Percentiles rank a stretch among this genome's conserved stretches.
These are phyloP conservation scores for Coturnix japonica DNA, from an alignment of 2,113 vertebrate species.

Conservation along the genomic window DNA sequence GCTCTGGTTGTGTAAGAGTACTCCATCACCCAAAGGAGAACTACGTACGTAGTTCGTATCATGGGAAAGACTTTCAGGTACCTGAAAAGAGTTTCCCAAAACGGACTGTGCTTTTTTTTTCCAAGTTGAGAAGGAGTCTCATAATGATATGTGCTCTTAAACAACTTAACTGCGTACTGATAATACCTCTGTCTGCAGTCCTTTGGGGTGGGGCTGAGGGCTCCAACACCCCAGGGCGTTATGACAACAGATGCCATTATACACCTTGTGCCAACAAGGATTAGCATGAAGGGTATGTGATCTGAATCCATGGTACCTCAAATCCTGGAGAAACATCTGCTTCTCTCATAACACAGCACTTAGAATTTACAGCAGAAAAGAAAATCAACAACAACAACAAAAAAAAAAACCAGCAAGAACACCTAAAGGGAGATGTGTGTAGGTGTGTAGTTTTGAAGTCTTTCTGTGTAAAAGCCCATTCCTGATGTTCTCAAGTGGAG, in stretches of 20 bases:
- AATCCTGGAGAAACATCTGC: conserved; percentile 55
- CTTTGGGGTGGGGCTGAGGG: neutral
- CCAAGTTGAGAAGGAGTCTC: neutral
- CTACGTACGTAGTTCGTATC: neutral
- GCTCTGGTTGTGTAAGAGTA: neutral
- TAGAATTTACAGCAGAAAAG: neutral
- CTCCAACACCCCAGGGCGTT: conserved; percentile 32
- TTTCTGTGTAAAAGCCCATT: neutral
- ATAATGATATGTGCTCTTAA: neutral
- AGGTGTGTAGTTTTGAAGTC: neutral
- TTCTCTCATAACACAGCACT: conserved; percentile 15
- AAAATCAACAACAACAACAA: neutral
- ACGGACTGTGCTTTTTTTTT: neutral
- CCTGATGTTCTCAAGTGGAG: neutral
- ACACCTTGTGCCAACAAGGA: conserved; percentile 56
- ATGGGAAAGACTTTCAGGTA: neutral
- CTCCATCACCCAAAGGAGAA: neutral
- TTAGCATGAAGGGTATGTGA: conserved; percentile 61
- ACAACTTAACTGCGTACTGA: neutral
- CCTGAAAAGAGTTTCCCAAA: neutral
- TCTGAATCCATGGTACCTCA: conserved; percentile 49
- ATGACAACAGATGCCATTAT: conserved; percentile 34
- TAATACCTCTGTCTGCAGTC: conserved; percentile 1
- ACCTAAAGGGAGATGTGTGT: neutral
- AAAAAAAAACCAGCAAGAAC: neutral